A percentile compares a stretch with the other conserved stretches of the same genome.
Conservation (phyloP, 2,888 invertebrate species). For the Pseudococcus viburni region DNA sequence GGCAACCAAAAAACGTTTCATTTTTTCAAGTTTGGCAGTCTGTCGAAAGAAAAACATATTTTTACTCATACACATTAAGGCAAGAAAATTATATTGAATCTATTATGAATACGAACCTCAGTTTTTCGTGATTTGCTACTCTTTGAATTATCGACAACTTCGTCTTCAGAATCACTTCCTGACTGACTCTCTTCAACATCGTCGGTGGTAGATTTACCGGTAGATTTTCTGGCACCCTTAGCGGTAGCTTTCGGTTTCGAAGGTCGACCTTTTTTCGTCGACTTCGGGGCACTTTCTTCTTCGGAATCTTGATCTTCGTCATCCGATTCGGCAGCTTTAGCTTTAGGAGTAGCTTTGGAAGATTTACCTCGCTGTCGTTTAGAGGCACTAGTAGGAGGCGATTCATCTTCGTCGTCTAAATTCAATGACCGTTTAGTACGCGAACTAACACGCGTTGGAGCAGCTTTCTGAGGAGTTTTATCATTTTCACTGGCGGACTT, state of each 20-base stretch:
- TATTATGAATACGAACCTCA: background rate
- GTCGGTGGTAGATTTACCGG: background rate
- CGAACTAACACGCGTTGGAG: background rate
- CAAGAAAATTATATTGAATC: background rate
- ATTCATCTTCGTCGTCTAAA: background rate
- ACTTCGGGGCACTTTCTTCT: background rate
- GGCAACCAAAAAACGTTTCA: background rate
- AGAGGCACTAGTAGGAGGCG: background rate
- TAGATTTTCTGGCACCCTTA: background rate
- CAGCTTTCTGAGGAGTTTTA: background rate
- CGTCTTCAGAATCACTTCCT: background rate
- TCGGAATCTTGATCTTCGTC: background rate
- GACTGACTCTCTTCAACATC: background rate
- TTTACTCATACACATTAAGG: background rate
- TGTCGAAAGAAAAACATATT: background rate
- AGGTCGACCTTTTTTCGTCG: background rate
- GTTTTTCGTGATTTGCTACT: background rate
- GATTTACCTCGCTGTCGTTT: slow-evolving; percentile 11
- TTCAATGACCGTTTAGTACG: background rate
- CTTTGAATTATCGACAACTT: background rate
- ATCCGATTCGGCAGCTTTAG: background rate
- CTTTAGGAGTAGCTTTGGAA: background rate
- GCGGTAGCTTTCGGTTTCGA: background rate
- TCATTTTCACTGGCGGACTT: slow-evolving; percentile 11
- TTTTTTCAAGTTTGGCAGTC: background rate